Conservation (phyloP, 2,113 vertebrate genomes). For the Thalassarche chlororhynchos region DNA sequence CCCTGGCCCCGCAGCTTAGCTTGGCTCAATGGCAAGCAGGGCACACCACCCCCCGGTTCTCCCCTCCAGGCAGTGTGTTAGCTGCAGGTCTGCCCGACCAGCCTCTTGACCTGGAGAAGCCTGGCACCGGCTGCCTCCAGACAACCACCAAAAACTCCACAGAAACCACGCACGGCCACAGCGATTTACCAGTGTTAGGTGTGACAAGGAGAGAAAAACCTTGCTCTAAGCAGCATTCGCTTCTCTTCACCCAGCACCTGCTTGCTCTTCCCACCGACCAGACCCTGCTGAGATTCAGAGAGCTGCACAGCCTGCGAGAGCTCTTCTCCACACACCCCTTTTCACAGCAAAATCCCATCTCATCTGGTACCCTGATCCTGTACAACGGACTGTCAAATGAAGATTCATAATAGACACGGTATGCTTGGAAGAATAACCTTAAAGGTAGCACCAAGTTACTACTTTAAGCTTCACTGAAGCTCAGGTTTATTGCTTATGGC, state of each 20-base stretch:
- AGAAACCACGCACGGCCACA: fast-evolving
- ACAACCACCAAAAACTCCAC: neutral
- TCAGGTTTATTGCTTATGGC: neutral
- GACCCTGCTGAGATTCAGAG: neutral
- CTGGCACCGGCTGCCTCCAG: neutral
- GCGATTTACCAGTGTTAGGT: neutral
- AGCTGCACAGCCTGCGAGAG: neutral
- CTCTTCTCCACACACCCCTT: neutral
- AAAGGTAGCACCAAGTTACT: neutral
- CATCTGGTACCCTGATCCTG: neutral
- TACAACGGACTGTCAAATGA: neutral
- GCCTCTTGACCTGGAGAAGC: neutral
- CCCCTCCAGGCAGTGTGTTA: neutral
- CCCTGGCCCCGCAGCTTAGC: neutral
- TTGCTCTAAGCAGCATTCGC: neutral
- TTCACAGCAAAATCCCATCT: neutral
- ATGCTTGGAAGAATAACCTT: neutral
- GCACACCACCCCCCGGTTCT: neutral
- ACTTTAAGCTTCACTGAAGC: neutral
- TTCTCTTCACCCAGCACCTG: neutral
- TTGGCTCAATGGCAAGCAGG: neutral
- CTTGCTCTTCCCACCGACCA: neutral
- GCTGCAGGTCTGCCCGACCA: neutral
- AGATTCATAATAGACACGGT: neutral
- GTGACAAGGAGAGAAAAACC: neutral